These are phyloP conservation scores for Drosophila malerkotliana DNA, from an alignment of 1,140 invertebrate species.

Conservation along the genomic window DNA sequence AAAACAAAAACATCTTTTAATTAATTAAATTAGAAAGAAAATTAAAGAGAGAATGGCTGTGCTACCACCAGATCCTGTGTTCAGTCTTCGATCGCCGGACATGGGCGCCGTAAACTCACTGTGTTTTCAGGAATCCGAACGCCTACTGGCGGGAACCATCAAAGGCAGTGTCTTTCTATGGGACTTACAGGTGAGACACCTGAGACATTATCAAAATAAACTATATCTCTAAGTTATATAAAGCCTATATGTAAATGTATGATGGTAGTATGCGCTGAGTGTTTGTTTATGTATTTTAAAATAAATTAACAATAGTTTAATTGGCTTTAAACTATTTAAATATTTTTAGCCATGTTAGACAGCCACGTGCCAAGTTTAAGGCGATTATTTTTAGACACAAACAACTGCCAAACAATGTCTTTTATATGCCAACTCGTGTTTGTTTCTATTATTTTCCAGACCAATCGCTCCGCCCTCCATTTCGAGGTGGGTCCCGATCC, in stretches of 20 bases:
- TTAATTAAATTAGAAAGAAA: constrained; percentile 31
- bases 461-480: constrained; percentile 72
- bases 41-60: constrained; percentile 82
- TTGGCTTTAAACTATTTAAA: background rate
- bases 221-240: background rate
- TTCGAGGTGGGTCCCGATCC: constrained; percentile 76
- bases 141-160: constrained; percentile 88
- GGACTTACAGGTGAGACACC: constrained; percentile 87
- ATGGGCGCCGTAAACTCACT: constrained; percentile 88
- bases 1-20: constrained; percentile 22
- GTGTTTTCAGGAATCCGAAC: constrained; percentile 87
- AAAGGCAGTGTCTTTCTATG: constrained; percentile 89
- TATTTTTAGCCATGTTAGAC: background rate
- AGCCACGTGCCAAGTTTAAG: constrained; percentile 7
- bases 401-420: background rate
- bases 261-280: background rate
- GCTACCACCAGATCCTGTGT: constrained; percentile 87
- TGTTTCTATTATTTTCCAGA: constrained; percentile 41
- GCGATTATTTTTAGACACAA: constrained; percentile 4
- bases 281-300: background rate
- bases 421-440: background rate
- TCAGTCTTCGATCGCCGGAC: constrained; percentile 87
- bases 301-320: background rate
- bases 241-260: background rate
- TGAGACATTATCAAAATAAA: background rate